These are phyloP conservation scores for Cryptotis parvus DNA, from an alignment of 2,113 vertebrate genomes.

Conservation along the genomic window DNA sequence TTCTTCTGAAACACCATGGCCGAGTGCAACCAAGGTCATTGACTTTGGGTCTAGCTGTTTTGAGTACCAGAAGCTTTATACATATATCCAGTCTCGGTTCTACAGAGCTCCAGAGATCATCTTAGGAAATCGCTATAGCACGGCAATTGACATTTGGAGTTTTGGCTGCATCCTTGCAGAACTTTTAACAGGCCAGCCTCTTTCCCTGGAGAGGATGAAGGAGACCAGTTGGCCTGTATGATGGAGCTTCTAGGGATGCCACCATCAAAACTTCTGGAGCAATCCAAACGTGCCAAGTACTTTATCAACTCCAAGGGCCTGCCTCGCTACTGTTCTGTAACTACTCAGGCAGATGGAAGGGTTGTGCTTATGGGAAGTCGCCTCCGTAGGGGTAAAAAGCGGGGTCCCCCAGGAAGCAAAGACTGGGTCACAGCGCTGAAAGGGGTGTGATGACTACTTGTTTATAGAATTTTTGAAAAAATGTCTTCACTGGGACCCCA, in stretches of 20 bases:
- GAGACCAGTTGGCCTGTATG: constrained; percentile 98
- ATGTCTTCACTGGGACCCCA: constrained; percentile 98
- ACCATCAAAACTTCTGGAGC: constrained; percentile 95
- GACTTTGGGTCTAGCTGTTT: constrained; percentile 99
- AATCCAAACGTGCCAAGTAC: constrained; percentile 97
- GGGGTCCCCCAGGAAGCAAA: constrained; percentile 95
- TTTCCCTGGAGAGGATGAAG: constrained; percentile 98
- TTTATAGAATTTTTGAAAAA: constrained; percentile 97
- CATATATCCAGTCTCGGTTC: constrained; percentile 98
- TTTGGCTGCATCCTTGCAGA: constrained; percentile 98
- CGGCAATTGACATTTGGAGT: constrained; percentile 99
- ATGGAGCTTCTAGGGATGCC: constrained; percentile 98
- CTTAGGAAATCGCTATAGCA: constrained; percentile 96
- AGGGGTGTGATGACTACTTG: constrained; percentile 94
- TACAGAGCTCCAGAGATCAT: constrained; percentile 98
- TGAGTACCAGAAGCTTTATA: constrained; percentile 98
- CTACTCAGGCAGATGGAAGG: constrained; percentile 92
- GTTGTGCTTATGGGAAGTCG: constrained; percentile 92
- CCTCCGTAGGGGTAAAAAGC: constrained; percentile 94
- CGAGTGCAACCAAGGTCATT: constrained; percentile 99
- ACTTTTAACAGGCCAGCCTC: constrained; percentile 95
- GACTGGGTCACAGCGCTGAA: constrained; percentile 95
- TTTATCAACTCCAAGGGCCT: constrained; percentile 98
- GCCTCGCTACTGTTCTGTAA: constrained; percentile 95
- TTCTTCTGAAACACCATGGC: constrained; percentile 97